Conservation (phyloP, 1,140 invertebrate species). For the Drosophila tropicalis region DNA sequence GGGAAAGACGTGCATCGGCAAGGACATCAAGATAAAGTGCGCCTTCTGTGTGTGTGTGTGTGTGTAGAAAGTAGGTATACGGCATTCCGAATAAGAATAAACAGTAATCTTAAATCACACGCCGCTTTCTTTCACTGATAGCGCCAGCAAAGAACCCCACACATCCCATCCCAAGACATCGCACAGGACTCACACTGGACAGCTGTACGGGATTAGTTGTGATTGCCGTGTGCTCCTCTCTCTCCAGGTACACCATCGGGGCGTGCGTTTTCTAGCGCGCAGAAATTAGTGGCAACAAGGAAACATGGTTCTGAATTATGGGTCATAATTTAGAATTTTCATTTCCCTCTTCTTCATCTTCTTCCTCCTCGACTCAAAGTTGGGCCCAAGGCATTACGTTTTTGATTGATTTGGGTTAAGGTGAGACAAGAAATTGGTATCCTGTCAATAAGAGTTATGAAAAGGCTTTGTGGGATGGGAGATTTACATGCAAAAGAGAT, state of each 20-base stretch:
- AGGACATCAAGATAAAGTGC: constrained; percentile 64
- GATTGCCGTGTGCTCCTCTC: constrained; percentile 26
- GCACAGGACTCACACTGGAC: constrained; percentile 24
- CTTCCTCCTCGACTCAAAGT: neutral
- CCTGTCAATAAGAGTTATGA: constrained; percentile 28
- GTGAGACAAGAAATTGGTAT: constrained; percentile 16
- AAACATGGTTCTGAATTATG: constrained; percentile 59
- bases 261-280: constrained; percentile 28
- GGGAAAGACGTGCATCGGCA: constrained; percentile 39
- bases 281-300: constrained; percentile 28
- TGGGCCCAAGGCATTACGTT: neutral
- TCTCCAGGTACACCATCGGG: constrained; percentile 10
- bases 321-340: constrained; percentile 61
- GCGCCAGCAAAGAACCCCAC: constrained; percentile 45
- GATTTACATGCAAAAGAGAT: too few species aligned
- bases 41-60: neutral
- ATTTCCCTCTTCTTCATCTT: constrained; percentile 3
- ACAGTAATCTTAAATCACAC: constrained; percentile 64
- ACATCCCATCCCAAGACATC: constrained; percentile 34
- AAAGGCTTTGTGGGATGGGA: constrained; percentile 20
- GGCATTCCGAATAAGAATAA: constrained; percentile 18
- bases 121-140: constrained; percentile 47
- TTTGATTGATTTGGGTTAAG: constrained; percentile 56
- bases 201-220: constrained; percentile 65
- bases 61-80: constrained; percentile 35